Evolutionary conservation across 2,888 invertebrate species (phyloP).

Genomic region (Portevinia maculata): DNA sequence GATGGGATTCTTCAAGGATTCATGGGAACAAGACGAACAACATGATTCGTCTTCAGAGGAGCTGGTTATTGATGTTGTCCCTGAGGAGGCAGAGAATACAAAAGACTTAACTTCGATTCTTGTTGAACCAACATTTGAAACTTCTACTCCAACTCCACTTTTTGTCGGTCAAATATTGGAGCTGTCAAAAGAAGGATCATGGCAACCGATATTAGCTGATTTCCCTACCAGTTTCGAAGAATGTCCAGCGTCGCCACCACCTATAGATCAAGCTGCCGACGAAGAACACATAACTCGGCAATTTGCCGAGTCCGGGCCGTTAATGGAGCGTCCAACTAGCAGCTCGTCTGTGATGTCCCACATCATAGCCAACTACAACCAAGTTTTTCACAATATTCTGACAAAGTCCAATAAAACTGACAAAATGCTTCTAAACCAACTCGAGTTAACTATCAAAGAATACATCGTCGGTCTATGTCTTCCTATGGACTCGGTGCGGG

Average conservation of each 20-base stretch:
- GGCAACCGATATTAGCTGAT: background rate
- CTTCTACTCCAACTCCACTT: background rate
- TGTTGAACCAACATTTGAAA: background rate
- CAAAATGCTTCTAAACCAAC: background rate
- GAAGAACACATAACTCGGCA: constrained; percentile 15
- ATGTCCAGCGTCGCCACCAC: constrained; percentile 51
- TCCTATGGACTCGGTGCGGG: constrained; percentile 22
- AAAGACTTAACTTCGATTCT: background rate
- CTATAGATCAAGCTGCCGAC: constrained; percentile 22
- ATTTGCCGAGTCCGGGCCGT: background rate
- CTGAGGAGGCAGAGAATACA: background rate
- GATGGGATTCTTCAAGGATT: constrained; percentile 45
- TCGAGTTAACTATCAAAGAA: background rate
- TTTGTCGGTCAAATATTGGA: background rate
- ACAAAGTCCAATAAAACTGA: background rate
- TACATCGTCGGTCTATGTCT: constrained; percentile 7
- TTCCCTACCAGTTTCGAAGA: constrained; percentile 5
- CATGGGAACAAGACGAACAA: constrained; percentile 12
- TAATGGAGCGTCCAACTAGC: background rate
- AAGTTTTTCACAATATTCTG: constrained; percentile 3
- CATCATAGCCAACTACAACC: constrained; percentile 53
- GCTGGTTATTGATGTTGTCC: background rate
- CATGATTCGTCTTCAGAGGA: background rate
- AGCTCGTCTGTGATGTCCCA: constrained; percentile 41
- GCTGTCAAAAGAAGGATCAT: background rate